Percentiles rank a stretch among this genome's conserved stretches.
These are phyloP conservation scores for Agrenia bidenticulata DNA, from an alignment of 2,888 invertebrate species.

Conservation along the genomic window DNA sequence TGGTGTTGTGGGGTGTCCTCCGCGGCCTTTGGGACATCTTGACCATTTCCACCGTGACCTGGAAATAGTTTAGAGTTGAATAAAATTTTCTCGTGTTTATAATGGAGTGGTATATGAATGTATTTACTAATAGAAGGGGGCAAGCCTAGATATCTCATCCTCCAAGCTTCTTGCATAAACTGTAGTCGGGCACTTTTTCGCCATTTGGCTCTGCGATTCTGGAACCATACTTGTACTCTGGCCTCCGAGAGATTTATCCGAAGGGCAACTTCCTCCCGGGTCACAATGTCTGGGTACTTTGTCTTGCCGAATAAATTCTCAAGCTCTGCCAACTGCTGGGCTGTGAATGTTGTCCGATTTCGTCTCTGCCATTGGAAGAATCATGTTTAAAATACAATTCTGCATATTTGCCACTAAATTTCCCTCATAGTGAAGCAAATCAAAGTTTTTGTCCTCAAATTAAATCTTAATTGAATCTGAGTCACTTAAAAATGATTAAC, in stretches of 20 bases:
- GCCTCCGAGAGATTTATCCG: constrained; percentile 90
- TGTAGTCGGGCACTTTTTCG: constrained; percentile 84
- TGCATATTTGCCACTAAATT: too few species aligned
- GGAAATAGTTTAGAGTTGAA: too few species aligned
- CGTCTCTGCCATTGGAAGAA: constrained; percentile 63
- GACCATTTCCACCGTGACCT: too few species aligned
- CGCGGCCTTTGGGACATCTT: too few species aligned
- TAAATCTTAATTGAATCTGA: too few species aligned
- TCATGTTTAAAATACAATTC: too few species aligned
- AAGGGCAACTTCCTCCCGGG: constrained; percentile 82
- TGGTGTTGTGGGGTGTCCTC: too few species aligned
- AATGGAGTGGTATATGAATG: too few species aligned
- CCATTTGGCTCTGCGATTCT: constrained; percentile 84
- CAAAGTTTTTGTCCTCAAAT: background rate
- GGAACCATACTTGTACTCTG: constrained; percentile 89
- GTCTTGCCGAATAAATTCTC: constrained; percentile 92
- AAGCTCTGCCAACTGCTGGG: constrained; percentile 86
- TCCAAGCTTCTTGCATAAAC: constrained; percentile 83
- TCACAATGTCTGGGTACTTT: constrained; percentile 69
- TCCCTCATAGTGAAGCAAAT: too few species aligned
- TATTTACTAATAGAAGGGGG: constrained; percentile 1
- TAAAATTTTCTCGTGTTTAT: too few species aligned
- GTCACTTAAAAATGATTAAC: too few species aligned
- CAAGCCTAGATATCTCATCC: constrained; percentile 78
- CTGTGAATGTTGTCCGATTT: constrained; percentile 90